Evolutionary conservation across 35 echinoderm and acorn worm genomes (phyloP).

Genomic region (Heliocidaris tuberculata): DNA sequence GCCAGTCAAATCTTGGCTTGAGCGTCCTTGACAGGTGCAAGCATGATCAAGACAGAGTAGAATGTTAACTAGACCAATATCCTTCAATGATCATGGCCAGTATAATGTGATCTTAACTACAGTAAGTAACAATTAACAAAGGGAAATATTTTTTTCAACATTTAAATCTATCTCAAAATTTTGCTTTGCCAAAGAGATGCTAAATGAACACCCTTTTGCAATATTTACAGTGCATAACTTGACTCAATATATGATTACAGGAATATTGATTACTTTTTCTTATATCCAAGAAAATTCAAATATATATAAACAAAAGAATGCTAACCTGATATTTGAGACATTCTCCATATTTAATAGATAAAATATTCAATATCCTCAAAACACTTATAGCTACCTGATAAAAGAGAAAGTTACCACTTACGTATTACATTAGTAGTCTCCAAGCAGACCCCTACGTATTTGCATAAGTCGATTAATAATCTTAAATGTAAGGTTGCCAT

Average conservation of each 20-base stretch:
- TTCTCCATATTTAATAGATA: slow-evolving; percentile 24
- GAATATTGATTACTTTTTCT: slow-evolving; percentile 36
- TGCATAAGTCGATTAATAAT: slow-evolving; percentile 25
- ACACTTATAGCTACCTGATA: slow-evolving; percentile 18
- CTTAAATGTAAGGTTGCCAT: neutral
- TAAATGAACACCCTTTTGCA: slow-evolving; percentile 21
- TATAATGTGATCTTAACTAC: neutral
- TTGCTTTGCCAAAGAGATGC: slow-evolving; percentile 35
- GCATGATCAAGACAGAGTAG: neutral
- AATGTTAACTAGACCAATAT: neutral
- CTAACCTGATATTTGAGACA: slow-evolving; percentile 10
- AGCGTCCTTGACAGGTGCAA: neutral
- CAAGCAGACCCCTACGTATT: slow-evolving; percentile 25
- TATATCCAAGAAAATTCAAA: slow-evolving; percentile 21
- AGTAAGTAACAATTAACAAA: slow-evolving; percentile 30
- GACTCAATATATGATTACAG: slow-evolving; percentile 20
- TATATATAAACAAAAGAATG: slow-evolving; percentile 30
- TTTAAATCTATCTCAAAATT: slow-evolving; percentile 14
- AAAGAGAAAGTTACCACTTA: neutral
- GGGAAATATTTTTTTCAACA: neutral
- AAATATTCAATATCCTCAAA: slow-evolving; percentile 31
- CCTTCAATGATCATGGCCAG: neutral
- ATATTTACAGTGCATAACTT: slow-evolving; percentile 40
- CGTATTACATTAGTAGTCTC: neutral
- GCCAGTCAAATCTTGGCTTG: neutral